Evolutionary conservation across 2,888 invertebrate species (phyloP), one percentile per base, ranked within the genome.

Genomic region (Meiosimyza platycephala): DNA sequence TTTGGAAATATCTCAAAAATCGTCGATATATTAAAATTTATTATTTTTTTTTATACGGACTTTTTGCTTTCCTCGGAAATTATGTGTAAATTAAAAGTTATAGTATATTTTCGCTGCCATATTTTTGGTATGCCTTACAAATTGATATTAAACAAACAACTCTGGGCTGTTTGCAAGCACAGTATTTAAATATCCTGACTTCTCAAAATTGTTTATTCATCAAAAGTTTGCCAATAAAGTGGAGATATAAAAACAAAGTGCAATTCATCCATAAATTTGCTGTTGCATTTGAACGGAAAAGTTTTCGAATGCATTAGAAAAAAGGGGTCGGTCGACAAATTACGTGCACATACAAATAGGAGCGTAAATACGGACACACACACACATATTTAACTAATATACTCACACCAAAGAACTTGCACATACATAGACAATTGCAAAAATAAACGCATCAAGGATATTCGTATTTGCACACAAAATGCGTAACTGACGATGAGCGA

Each of bases 351-450:
- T 63, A 63, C 54, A 22, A 16, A 60, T 18, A 28, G 40, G 9
- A 13, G 28, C 68, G 40, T 18, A 48, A 28, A 63, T 40, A 63
- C 16, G 16, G 6, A 51, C 64, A 64, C 64, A 22, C 50, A 18
- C 16, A 62, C 52, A 51, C 50, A 9, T 48, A 59, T 50, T 16
- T 12, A 59, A 50, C 67, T 71, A 73, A 68, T 71, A 60, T 71
- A 75, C 73, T 76, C 74, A 73, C 76, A 62, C 71, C 67, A 70
- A 74, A 73, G 50, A 40, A 68, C 6, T 60, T 33, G 62, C 72
- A 69, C 51, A 69, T 60, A 73, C 66, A 73, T 51, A 48, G 16
- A 13, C 11, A 60, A 60, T 9, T 15, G 47, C 74, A 74, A 55
- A 64, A 65, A 68, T 63, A 71, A 52, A 66, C 62, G 6, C 51